Percentiles rank a stretch among this genome's conserved stretches.
phyloP scores from a whole-genome alignment of 2,113 vertebrate species.

The Anguilla japonica region DNA sequence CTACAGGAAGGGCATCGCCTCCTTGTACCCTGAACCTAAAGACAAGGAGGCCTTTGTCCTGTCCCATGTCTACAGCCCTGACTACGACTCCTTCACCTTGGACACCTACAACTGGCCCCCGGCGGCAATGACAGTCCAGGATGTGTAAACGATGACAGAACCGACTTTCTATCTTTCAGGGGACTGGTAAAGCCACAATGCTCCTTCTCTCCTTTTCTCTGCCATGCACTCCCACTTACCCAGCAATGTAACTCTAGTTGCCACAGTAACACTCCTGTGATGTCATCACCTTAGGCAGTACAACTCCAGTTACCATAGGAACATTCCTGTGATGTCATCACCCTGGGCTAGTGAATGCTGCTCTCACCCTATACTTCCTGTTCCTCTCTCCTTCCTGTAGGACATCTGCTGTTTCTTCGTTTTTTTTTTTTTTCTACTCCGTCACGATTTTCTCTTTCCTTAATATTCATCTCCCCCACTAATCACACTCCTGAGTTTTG shows the following conservation, averaged over 20 bases:
- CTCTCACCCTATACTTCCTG: background rate
- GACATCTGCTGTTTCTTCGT: background rate
- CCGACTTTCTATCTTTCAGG: background rate
- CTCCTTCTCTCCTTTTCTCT: conserved; percentile 23
- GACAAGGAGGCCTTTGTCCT: conserved; percentile 93
- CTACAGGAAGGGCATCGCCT: conserved; percentile 85
- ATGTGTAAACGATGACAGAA: conserved; percentile 65
- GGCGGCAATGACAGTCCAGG: conserved; percentile 82
- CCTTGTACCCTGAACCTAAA: conserved; percentile 87
- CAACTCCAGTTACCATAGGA: background rate
- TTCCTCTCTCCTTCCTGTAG: background rate
- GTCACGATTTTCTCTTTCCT: background rate
- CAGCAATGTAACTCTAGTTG: conserved; percentile 10
- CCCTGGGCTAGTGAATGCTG: background rate
- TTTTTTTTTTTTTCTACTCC: background rate
- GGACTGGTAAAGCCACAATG: conserved; percentile 22
- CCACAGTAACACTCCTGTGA: conserved; percentile 31
- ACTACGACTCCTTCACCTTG: conserved; percentile 87
- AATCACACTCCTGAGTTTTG: background rate
- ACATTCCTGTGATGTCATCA: background rate
- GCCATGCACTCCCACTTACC: background rate
- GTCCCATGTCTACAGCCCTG: conserved; percentile 83
- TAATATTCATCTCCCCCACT: background rate
- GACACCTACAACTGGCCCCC: conserved; percentile 88
- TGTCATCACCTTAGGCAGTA: background rate